Base-by-base conservation (phyloP, 35 echinoderm and acorn worm genomes). In the Patiria miniata region DNA sequence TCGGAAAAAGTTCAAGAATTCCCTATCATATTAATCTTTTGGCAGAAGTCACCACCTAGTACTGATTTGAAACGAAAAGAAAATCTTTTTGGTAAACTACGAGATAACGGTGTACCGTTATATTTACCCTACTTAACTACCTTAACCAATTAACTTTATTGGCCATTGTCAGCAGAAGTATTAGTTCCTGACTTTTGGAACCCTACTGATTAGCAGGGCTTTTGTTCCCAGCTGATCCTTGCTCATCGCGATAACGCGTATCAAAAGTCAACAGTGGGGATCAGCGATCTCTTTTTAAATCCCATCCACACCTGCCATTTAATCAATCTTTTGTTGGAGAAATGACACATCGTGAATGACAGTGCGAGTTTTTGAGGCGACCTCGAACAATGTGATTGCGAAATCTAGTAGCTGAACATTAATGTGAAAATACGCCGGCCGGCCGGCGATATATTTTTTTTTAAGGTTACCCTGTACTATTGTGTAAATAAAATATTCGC, bases 61-160 rank as follows among this genome's bases (percentile, higher is more conserved):
- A 73, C 34, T 26, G 26, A 73, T 73, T 73, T 30, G 65, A 26
- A 73, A 47, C 4, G 42, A 47, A 47, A 47, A n/a, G n/a, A n/a
- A 60, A 60, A 60, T 60, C 57, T 60, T 73, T 73, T 73, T 34
- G 34, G 21, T 28, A 26, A 28, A 30, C 65, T 30, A 14, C 4
- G 29, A 32, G 65, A 73, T 73, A 73, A 73, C 26, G 26, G 18
- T 30, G 34, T 10, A 22, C 65, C 23, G 65, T 36, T 73, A 73
- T 73, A 73, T 36, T 73, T 32, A 73, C 7, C 26, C 65, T 22
- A 14, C 65, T 14, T 23, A 26, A 73, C 65, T 22, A 14, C 65
- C 14, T 23, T 73, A 73, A 73, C 65, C 26, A 26, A 73, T 73
- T 73, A 73, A 73, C 65, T 73, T 73, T 73, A 73, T 73, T 73